Evolutionary conservation across 2,113 vertebrate genomes (phyloP).

Genomic region (Myotis brandtii): DNA sequence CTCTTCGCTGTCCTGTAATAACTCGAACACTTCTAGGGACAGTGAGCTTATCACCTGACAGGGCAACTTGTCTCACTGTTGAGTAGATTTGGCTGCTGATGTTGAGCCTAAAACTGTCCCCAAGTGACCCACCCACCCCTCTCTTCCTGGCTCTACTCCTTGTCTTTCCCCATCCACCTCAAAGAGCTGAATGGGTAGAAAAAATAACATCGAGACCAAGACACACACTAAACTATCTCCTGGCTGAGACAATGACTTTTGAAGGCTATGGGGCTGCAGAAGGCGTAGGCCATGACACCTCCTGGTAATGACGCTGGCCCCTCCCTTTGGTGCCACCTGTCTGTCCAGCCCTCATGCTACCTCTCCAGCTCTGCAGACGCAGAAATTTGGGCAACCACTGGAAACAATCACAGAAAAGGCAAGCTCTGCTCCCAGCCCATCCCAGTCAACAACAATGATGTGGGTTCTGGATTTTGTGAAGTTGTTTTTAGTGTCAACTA

Average conservation of each 20-base stretch:
- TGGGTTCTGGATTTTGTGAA: background rate
- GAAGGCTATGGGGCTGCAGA: background rate
- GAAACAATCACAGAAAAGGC: background rate
- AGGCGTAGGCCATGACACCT: background rate
- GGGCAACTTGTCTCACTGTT: background rate
- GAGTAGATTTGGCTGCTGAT: background rate
- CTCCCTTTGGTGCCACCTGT: background rate
- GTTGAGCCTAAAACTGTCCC: background rate
- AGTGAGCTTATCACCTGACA: background rate
- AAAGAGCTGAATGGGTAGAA: background rate
- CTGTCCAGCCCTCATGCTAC: rapidly evolving
- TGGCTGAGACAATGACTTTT: background rate
- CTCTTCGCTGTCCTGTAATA: background rate
- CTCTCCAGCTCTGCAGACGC: background rate
- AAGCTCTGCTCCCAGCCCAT: background rate
- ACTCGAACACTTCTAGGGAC: background rate
- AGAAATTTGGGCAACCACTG: background rate
- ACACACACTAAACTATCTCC: background rate
- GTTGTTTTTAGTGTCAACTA: background rate
- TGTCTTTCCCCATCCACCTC: background rate
- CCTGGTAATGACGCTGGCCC: rapidly evolving
- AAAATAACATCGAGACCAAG: background rate
- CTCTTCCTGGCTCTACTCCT: background rate
- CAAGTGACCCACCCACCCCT: too few species aligned
- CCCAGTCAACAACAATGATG: background rate